phyloP scores from a whole-genome alignment of 2,113 vertebrate species.

The Mastomys natalensis region DNA sequence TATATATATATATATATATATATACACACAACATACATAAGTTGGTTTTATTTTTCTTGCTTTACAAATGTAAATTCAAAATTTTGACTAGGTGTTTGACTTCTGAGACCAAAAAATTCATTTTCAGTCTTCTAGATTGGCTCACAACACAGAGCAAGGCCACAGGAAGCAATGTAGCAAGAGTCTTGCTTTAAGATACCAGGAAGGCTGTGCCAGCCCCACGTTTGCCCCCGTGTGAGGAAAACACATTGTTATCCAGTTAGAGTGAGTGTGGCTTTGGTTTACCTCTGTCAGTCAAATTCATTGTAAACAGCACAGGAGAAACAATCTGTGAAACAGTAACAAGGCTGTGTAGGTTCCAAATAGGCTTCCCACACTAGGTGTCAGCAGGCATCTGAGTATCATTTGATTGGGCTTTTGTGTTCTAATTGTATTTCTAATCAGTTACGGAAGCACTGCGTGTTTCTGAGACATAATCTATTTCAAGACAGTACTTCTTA shows the following conservation, averaged over 20 bases:
- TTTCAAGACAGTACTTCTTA: background rate
- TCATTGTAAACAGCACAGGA: background rate
- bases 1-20: no score
- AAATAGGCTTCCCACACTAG: background rate
- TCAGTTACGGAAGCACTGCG: background rate
- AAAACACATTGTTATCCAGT: background rate
- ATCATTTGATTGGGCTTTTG: background rate
- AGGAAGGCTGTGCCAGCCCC: background rate
- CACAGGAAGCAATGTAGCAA: background rate
- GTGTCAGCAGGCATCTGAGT: background rate
- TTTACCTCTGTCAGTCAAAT: background rate
- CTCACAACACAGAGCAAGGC: background rate
- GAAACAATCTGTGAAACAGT: background rate
- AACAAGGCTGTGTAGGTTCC: background rate
- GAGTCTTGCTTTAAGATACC: no score
- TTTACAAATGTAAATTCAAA: background rate
- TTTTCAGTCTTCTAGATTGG: background rate
- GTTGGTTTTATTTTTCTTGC: background rate
- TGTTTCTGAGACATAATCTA: background rate
- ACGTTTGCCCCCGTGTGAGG: background rate
- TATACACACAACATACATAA: no score
- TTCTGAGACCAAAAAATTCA: background rate
- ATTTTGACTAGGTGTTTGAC: background rate
- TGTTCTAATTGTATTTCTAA: background rate
- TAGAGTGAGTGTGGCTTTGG: constrained; percentile 2